Evolutionary conservation across 2,797 vertebrate species (phyloP).

Genomic region (Eidolon dupreanum): DNA sequence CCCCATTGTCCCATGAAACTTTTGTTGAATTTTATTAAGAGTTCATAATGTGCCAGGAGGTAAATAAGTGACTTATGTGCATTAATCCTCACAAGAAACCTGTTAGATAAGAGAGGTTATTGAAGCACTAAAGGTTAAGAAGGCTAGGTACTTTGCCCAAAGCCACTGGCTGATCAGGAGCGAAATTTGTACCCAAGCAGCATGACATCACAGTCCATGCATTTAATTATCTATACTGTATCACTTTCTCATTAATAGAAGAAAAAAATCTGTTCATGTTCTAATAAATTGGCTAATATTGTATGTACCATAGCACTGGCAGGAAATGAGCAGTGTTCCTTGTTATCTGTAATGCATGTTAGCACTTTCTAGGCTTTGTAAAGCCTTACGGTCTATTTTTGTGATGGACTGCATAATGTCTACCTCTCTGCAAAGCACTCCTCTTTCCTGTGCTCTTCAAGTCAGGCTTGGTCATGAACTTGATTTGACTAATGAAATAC

Average conservation of each 20-base stretch:
- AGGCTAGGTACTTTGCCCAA: background rate
- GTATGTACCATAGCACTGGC: background rate
- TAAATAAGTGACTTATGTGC: background rate
- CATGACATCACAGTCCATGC: background rate
- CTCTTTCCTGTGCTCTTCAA: background rate
- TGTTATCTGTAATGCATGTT: background rate
- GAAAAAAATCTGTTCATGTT: background rate
- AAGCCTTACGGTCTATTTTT: background rate
- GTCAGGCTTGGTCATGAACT: background rate
- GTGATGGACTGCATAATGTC: background rate
- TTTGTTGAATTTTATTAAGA: background rate
- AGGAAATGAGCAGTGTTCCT: background rate
- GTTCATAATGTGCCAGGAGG: background rate
- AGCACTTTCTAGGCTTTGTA: background rate
- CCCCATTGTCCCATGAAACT: background rate
- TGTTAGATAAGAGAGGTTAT: background rate
- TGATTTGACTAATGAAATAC: background rate
- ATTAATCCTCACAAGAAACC: background rate
- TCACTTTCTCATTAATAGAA: background rate
- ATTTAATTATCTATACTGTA: background rate
- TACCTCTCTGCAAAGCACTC: background rate
- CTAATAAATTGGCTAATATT: background rate
- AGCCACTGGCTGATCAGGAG: background rate
- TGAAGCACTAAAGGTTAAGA: background rate
- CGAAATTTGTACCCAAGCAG: background rate